Evolutionary conservation across 2,113 vertebrate species (phyloP).

Genomic region (Ibidorhyncha struthersii): DNA sequence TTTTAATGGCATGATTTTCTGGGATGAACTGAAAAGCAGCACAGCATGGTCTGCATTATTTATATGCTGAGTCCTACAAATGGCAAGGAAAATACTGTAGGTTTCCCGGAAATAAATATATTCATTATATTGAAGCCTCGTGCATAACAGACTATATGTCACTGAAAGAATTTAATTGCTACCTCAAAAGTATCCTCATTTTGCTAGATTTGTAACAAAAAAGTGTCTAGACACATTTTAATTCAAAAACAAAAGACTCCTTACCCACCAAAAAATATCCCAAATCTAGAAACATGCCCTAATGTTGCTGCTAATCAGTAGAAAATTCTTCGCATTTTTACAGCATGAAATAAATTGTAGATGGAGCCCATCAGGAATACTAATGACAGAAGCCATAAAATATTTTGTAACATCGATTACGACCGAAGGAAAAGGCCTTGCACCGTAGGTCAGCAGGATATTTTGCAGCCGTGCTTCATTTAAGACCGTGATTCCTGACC

Average conservation of each 20-base stretch:
- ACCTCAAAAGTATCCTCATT: background rate
- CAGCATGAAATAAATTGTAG: background rate
- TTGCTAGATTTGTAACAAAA: background rate
- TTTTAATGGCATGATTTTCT: constrained; percentile 71
- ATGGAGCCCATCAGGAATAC: background rate
- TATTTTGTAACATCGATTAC: constrained; percentile 42
- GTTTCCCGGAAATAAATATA: constrained; percentile 73
- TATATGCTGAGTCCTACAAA: constrained; percentile 64
- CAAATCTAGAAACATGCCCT: background rate
- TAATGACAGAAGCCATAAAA: constrained; percentile 44
- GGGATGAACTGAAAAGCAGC: constrained; percentile 55
- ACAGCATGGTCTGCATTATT: constrained; percentile 77
- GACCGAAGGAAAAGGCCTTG: constrained; percentile 20
- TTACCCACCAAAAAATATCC: background rate
- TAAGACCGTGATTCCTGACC: background rate
- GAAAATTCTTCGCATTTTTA: constrained; percentile 17
- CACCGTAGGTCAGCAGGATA: constrained; percentile 19
- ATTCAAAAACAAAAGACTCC: constrained; percentile 20
- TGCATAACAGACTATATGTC: background rate
- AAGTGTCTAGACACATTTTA: background rate
- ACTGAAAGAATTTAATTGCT: constrained; percentile 32
- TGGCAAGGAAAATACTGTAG: constrained; percentile 30
- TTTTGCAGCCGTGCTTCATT: constrained; percentile 5
- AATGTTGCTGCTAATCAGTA: constrained; percentile 13
- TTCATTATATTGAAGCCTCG: constrained; percentile 24